Evolutionary conservation across 2,113 vertebrate genomes (phyloP), one percentile per base, ranked within the genome.

Genomic region (Ictalurus furcatus): DNA sequence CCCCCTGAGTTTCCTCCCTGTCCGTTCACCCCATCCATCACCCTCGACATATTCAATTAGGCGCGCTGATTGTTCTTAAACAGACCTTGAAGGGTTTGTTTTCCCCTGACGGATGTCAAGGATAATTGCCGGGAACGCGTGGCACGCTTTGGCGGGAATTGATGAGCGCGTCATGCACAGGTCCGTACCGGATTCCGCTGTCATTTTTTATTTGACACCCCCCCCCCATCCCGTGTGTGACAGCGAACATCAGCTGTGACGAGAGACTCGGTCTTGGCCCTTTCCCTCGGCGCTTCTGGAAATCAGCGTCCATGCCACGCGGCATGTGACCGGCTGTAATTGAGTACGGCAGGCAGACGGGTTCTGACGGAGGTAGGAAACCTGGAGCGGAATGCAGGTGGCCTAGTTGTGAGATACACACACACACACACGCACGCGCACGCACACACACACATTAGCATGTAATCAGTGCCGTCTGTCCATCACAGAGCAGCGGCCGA

Each of bases 1-100:
- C 23, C 85, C 67, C 59, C 67, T 4, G 67, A 85, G 65, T 87
- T 83, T 86, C 88, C 67, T 81, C 25, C 71, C 79, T 74, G 58
- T 81, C 59, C 84, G 56, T 71, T 78, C 83, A 80, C 84, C 52
- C 87, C 87, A 92, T 92, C 90, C 86, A 78, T 91, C 90, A 91
- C 76, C 85, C 74, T 78, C 86, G 90, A 88, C 90, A 87, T 90
- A 91, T 92, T 92, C 87, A 92, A 88, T 92, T 92, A 92, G 90
- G 87, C 90, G 84, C 88, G 85, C 90, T 92, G 91, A 92, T 92
- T 92, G 90, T 90, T 90, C 91, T 92, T 91, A 92, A 90, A 92
- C 90, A 92, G 90, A 92, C 91, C 90, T 92, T 92, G 91, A 91
- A 91, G 85, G 85, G 88, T 92, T 91, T 90, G 91, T 92, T 92